Conservation (phyloP, 1,140 invertebrate genomes). For the Aphidius ervi region DNA sequence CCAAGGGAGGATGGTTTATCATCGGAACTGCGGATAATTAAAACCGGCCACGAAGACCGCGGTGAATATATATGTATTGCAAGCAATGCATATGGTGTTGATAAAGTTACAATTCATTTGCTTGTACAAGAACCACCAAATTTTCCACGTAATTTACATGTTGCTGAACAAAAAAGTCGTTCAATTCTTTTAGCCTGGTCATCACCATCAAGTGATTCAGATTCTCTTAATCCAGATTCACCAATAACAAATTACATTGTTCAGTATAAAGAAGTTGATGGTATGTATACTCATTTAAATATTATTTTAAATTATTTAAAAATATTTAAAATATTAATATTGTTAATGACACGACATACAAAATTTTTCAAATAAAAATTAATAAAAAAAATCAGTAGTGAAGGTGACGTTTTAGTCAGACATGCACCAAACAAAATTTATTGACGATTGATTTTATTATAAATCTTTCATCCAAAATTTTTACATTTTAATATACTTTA, state of each 20-base stretch:
- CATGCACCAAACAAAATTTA: too few relatives aligned
- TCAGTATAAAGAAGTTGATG: conserved; percentile 60
- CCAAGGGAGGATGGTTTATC: conserved; percentile 51
- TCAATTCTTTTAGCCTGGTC: conserved; percentile 60
- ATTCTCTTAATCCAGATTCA: conserved; percentile 51
- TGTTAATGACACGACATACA: neutral
- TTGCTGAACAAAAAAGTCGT: conserved; percentile 58
- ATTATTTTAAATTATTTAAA: neutral
- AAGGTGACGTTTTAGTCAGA: too few relatives aligned
- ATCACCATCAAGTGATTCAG: conserved; percentile 50
- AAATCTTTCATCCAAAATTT: too few relatives aligned
- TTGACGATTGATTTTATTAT: too few relatives aligned
- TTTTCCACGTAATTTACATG: conserved; percentile 59
- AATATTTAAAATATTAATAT: neutral
- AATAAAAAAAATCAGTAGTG: neutral
- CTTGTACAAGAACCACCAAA: conserved; percentile 68
- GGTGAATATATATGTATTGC: conserved; percentile 68
- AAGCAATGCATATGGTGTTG: conserved; percentile 65
- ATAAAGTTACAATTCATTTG: conserved; percentile 62
- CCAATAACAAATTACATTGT: conserved; percentile 61
- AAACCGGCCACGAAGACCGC: conserved; percentile 60
- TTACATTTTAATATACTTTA: too few relatives aligned
- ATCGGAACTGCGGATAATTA: conserved; percentile 60
- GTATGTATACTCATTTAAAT: conserved; percentile 34
- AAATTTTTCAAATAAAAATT: too few relatives aligned